Evolutionary conservation across 2,113 vertebrate species (phyloP), one percentile per base, ranked within the genome.

Genomic region (Leucoraja erinaceus): DNA sequence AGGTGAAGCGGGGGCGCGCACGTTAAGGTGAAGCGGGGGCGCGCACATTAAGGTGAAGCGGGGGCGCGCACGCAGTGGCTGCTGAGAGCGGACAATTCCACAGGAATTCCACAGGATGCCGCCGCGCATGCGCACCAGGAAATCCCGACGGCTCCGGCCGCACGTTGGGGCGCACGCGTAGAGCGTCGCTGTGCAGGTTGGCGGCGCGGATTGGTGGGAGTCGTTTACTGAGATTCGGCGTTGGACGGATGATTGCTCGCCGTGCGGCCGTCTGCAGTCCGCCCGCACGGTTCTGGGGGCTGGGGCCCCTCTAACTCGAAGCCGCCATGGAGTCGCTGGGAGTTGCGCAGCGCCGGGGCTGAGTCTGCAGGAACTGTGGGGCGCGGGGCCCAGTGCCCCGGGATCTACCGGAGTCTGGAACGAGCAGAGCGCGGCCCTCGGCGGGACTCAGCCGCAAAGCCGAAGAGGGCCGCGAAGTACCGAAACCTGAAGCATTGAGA

Each of bases 351-450:
- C 59, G 83, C 3, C 59, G n/a, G n/a, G 83, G 83, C 83, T 86
- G n/a, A 86, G 10, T 8, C 14, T 61, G 59, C 59, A n/a, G 83
- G 12, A n/a, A 88, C 59, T 5, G 59, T 63, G 83, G 54, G 81
- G 54, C 10, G 81, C 81, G 83, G 83, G 83, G 83, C 83, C 83
- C 83, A 88, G 83, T 31, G 83, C 83, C 83, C 83, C 83, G 83
- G 59, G 59, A 31, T 18, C 63, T 14, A 66, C 56, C 59, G 83
- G 83, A 61, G 59, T 6, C 59, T 63, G 83, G 28, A n/a, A 28
- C 38, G 56, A 8, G 20, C 18, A 63, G 56, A 11, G 4, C 10
- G 54, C 56, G 54, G 81, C 56, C 81, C 81, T 12, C 16, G 47
- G 78, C 18, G 18, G 78, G 38, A 47, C 9, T 18, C 2, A 61